Evolutionary conservation across 37 sponge, comb jelly and placozoan species (phyloP).

Genomic region (Ephydatia muelleri): DNA sequence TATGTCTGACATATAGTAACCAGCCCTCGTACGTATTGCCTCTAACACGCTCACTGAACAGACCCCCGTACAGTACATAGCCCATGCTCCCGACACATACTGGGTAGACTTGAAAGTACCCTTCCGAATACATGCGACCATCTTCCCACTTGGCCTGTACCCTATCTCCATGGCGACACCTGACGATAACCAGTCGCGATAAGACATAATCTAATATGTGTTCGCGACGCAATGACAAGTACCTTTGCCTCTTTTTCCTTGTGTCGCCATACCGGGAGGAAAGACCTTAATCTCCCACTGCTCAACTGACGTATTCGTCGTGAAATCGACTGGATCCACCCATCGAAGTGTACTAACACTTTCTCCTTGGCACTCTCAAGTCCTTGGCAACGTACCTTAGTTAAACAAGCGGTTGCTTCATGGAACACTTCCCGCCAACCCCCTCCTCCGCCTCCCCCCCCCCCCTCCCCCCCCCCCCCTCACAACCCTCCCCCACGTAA

Average conservation of each 20-base stretch:
- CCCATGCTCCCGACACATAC: conserved; percentile 1
- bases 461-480: too few relatives aligned
- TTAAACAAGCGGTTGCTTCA: background rate
- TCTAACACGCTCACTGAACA: too few relatives aligned
- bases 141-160: conserved; percentile 77
- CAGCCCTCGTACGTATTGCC: too few relatives aligned
- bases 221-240: background rate
- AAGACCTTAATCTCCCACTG: conserved; percentile 48
- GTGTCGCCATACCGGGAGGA: conserved; percentile 7
- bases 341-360: conserved; percentile 88
- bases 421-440: background rate
- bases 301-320: conserved; percentile 79
- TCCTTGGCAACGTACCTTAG: conserved; percentile 78
- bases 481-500: background rate
- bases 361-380: conserved; percentile 72
- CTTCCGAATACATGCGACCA: conserved; percentile 60
- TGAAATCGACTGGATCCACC: conserved; percentile 83
- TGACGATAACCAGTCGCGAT: background rate
- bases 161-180: conserved; percentile 50
- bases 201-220: background rate
- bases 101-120: conserved; percentile 25
- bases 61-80: too few relatives aligned
- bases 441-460: too few relatives aligned
- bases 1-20: too few relatives aligned
- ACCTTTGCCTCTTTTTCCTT: conserved; percentile 4